Percentiles rank a stretch among this genome's conserved stretches.
Conservation (phyloP, 2,113 vertebrate species). For the Syngnathoides biaculeatus region DNA sequence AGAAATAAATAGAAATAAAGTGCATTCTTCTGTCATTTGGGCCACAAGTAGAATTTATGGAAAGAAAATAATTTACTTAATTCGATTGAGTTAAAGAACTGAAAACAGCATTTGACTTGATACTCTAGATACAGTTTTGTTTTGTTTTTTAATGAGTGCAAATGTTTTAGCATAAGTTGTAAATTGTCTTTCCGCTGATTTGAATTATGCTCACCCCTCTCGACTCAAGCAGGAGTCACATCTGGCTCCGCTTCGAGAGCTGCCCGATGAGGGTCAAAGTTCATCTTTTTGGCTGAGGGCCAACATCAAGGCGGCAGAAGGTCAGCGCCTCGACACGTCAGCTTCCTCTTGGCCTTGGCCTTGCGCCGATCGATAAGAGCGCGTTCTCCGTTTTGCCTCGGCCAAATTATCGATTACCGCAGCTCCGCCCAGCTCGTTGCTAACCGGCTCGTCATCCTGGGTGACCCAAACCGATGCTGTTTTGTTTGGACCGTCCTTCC, state of each 20-base stretch:
- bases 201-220: slow-evolving; percentile 81
- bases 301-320: slow-evolving; percentile 86
- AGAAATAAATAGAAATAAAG: too few species aligned
- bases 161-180: background rate
- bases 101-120: too few species aligned
- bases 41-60: too few species aligned
- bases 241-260: slow-evolving; percentile 18
- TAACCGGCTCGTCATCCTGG: slow-evolving; percentile 28
- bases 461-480: slow-evolving; percentile 60
- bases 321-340: slow-evolving; percentile 73
- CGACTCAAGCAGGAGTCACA: slow-evolving; percentile 47
- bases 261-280: slow-evolving; percentile 68
- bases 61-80: too few species aligned
- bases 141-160: too few species aligned
- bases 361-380: slow-evolving; percentile 85
- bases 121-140: too few species aligned
- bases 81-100: too few species aligned
- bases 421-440: slow-evolving; percentile 8
- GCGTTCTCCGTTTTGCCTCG: slow-evolving; percentile 67
- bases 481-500: slow-evolving; percentile 70
- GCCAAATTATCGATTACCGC: slow-evolving; percentile 65
- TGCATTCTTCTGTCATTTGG: too few species aligned
- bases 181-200: slow-evolving; percentile 54
- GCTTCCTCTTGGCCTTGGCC: slow-evolving; percentile 81
- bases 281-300: slow-evolving; percentile 75